Conservation (phyloP, 2,888 invertebrate species). For the Cataglyphis livida region DNA sequence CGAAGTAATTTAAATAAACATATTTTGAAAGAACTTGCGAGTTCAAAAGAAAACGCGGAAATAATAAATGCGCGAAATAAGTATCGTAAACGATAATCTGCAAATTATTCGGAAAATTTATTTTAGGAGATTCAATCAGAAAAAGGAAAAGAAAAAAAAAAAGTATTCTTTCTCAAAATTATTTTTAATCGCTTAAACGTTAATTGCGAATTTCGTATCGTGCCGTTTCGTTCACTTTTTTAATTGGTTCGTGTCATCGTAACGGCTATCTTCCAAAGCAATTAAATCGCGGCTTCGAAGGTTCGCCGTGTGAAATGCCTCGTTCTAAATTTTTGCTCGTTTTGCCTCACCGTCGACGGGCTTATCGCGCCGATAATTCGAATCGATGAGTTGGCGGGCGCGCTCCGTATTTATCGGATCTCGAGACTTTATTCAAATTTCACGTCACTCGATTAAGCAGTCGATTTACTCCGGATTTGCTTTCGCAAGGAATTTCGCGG, state of each 20-base stretch:
- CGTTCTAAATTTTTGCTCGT: slow-evolving; percentile 13
- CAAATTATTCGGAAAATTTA: background rate
- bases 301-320: background rate
- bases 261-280: slow-evolving; percentile 6
- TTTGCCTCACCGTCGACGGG: background rate
- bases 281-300: slow-evolving; percentile 20
- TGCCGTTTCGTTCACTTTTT: background rate
- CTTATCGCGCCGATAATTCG: slow-evolving; percentile 45
- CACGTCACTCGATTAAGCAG: slow-evolving; percentile 75
- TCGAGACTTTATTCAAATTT: slow-evolving; percentile 74
- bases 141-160: background rate
- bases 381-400: slow-evolving; percentile 27
- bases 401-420: slow-evolving; percentile 59
- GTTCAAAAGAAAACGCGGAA: background rate
- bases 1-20: background rate
- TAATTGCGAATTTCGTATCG: background rate
- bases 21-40: background rate
- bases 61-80: background rate
- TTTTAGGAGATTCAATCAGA: background rate
- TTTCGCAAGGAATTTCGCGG: slow-evolving; percentile 68
- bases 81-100: background rate
- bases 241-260: background rate
- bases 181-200: background rate
- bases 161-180: background rate
- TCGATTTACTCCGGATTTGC: slow-evolving; percentile 75